Evolutionary conservation across 2,888 invertebrate species (phyloP).

Genomic region (Eurois occulta): DNA sequence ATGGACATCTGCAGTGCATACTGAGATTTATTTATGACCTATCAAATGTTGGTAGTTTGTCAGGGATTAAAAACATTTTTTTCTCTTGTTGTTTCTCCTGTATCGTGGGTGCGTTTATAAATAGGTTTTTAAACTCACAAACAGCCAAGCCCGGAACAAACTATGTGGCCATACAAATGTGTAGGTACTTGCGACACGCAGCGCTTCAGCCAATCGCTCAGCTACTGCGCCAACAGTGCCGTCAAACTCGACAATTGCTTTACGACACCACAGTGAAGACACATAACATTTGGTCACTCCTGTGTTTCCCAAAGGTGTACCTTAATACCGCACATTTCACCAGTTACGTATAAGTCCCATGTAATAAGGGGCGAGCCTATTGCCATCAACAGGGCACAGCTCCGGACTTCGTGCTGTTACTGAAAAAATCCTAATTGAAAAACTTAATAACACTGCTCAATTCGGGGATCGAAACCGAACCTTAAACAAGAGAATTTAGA

Average conservation of each 20-base stretch:
- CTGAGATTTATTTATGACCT: slow-evolving; percentile 43
- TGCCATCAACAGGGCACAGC: neutral
- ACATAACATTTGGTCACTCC: neutral
- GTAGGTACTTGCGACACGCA: too few relatives aligned
- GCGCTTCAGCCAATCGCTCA: too few relatives aligned
- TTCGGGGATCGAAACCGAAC: neutral
- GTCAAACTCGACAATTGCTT: too few relatives aligned
- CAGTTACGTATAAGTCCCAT: too few relatives aligned
- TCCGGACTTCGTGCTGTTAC: neutral
- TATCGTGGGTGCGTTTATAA: too few relatives aligned
- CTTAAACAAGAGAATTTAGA: neutral
- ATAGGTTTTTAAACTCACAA: too few relatives aligned
- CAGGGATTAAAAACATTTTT: too few relatives aligned
- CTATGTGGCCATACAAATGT: too few relatives aligned
- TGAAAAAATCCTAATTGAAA: neutral
- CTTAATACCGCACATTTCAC: neutral
- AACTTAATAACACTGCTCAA: neutral
- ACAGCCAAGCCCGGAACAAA: too few relatives aligned
- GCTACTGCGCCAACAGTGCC: too few relatives aligned
- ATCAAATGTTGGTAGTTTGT: neutral
- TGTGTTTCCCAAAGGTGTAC: neutral
- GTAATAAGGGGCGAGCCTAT: too few relatives aligned
- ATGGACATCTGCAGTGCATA: slow-evolving; percentile 66
- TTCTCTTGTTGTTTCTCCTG: too few relatives aligned
- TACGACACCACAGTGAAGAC: neutral